Conservation (phyloP, 2,888 invertebrate genomes). For the Hirtodrosophila histrioides region DNA sequence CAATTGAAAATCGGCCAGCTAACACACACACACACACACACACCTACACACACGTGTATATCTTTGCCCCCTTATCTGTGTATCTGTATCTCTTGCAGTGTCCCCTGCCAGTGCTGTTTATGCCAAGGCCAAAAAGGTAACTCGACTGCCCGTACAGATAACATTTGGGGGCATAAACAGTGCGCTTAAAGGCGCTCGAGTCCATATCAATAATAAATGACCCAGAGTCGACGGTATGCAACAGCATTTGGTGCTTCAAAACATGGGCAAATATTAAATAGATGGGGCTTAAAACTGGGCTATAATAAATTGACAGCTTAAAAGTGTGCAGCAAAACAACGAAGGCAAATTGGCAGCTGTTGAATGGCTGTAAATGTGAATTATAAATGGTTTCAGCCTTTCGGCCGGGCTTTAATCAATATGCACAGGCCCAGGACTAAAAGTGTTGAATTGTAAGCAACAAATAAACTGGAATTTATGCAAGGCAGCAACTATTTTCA, state of each 20-base stretch:
- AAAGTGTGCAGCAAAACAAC: conserved; percentile 24
- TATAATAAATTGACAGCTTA: conserved; percentile 63
- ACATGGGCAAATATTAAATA: conserved; percentile 44
- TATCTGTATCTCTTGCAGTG: conserved; percentile 16
- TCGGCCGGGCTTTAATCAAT: conserved; percentile 23
- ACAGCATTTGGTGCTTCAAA: conserved; percentile 20
- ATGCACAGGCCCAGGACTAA: conserved; percentile 1
- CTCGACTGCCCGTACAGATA: conserved; percentile 47
- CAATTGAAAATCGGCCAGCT: conserved; percentile 64
- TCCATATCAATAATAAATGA: conserved; percentile 66
- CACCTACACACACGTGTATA: conserved; percentile 3
- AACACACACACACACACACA: neutral
- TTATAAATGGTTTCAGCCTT: conserved; percentile 29
- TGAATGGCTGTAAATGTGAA: conserved; percentile 15
- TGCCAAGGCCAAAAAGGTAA: conserved; percentile 22
- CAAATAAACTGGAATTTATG: conserved; percentile 25
- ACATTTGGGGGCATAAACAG: conserved; percentile 67
- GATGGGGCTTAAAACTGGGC: conserved; percentile 62
- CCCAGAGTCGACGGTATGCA: conserved; percentile 26
- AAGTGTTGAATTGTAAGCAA: conserved; percentile 15
- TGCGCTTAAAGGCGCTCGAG: conserved; percentile 61
- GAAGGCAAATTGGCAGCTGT: conserved; percentile 23
- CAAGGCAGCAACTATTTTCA: conserved; percentile 1
- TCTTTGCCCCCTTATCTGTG: conserved; percentile 12
- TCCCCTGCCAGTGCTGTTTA: conserved; percentile 10